These are phyloP conservation scores for Lepilemur ruficaudatus DNA, from an alignment of 2,797 vertebrate genomes.

Conservation along the genomic window DNA sequence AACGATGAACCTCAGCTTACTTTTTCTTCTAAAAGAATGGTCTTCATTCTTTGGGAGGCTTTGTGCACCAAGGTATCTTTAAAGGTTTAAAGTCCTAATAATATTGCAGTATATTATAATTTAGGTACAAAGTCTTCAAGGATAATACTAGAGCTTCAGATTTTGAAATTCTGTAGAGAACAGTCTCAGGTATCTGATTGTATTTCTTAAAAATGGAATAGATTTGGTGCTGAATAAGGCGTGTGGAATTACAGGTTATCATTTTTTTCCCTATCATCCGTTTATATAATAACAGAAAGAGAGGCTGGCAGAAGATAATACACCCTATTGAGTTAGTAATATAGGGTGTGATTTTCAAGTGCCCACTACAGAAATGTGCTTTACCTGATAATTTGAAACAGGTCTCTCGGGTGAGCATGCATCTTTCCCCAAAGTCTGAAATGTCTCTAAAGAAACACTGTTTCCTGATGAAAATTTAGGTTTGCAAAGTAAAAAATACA, in stretches of 20 bases:
- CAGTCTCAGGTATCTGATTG: constrained; percentile 44
- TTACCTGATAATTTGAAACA: constrained; percentile 45
- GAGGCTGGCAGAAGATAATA: constrained; percentile 47
- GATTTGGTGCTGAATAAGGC: constrained; percentile 33
- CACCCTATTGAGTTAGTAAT: constrained; percentile 50
- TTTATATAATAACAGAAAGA: constrained; percentile 64
- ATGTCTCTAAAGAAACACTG: constrained; percentile 37
- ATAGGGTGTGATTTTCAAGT: constrained; percentile 63
- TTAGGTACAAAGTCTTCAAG: constrained; percentile 32
- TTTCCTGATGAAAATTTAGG: constrained; percentile 44
- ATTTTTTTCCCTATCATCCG: constrained; percentile 13
- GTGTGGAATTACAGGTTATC: constrained; percentile 36
- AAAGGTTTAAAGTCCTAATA: neutral
- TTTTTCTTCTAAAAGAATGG: neutral
- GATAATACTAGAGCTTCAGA: constrained; percentile 34
- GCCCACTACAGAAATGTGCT: constrained; percentile 60
- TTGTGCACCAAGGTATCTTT: constrained; percentile 16
- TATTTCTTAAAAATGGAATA: constrained; percentile 54
- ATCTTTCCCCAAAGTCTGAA: constrained; percentile 28
- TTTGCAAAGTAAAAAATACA: constrained; percentile 55
- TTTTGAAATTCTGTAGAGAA: constrained; percentile 44
- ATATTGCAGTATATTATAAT: constrained; percentile 27
- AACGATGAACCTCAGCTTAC: neutral
- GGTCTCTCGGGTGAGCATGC: neutral
- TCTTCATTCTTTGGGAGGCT: neutral